phyloP scores from a whole-genome alignment of 2,113 vertebrate species.

The Sylvicapra grimmia region DNA sequence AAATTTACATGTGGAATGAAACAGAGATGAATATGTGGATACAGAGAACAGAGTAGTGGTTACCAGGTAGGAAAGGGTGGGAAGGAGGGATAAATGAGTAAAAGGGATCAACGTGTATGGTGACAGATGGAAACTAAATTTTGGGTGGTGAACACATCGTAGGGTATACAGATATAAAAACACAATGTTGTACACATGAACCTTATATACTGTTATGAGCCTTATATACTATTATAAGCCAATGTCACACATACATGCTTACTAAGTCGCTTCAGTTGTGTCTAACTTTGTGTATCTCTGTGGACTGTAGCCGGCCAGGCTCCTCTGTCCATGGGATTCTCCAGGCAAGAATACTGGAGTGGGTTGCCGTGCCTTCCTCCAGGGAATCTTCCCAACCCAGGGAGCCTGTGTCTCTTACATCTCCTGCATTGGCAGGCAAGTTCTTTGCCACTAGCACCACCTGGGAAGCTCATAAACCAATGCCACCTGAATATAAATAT shows the following conservation, averaged over 20 bases:
- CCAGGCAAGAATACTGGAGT: not conserved
- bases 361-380: not conserved
- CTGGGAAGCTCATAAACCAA: not conserved
- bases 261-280: not conserved
- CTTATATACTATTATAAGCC: not conserved
- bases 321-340: not conserved
- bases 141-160: not conserved
- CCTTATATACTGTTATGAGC: not conserved
- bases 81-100: not conserved
- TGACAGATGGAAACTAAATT: not conserved
- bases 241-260: not conserved
- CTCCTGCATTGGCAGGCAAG: not conserved
- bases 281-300: not conserved
- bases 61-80: not conserved
- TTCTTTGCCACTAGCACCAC: not conserved
- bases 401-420: not conserved
- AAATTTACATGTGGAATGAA: not conserved
- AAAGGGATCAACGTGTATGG: not conserved
- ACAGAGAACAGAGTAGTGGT: not conserved
- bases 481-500: not conserved
- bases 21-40: not conserved
- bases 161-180: not conserved
- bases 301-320: accelerated
- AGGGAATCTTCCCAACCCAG: not conserved
- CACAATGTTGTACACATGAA: not conserved